These are phyloP conservation scores for Thymelicus lineola DNA, from an alignment of 2,888 invertebrate genomes.

Conservation along the genomic window DNA sequence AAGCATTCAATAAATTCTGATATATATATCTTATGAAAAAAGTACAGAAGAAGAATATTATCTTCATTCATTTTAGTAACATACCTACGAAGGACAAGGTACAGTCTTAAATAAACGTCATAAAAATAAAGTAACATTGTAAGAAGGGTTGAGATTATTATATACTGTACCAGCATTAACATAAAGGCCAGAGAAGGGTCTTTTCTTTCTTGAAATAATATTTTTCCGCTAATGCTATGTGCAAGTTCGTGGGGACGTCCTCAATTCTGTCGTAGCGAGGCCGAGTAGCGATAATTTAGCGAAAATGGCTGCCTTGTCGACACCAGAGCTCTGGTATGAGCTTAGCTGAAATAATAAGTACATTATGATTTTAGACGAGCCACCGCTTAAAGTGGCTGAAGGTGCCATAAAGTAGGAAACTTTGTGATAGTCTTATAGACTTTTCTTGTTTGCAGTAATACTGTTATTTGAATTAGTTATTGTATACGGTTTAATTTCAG, in stretches of 20 bases:
- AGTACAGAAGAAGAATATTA: no score
- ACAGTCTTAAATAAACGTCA: constrained; percentile 35
- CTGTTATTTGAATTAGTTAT: no score
- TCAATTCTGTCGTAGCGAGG: constrained; percentile 68
- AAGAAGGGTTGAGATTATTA: constrained; percentile 39
- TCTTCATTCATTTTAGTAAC: no score
- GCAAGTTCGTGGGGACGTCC: constrained; percentile 71
- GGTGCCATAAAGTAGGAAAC: constrained; percentile 66
- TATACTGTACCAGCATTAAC: constrained; percentile 36
- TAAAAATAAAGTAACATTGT: constrained; percentile 35
- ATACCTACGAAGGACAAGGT: constrained; percentile 22
- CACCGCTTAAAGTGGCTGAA: constrained; percentile 74
- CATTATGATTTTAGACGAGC: constrained; percentile 79
- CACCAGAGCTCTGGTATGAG: constrained; percentile 71
- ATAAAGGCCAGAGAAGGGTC: constrained; percentile 50
- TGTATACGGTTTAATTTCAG: no score
- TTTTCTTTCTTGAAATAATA: constrained; percentile 64
- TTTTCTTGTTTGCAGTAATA: no score
- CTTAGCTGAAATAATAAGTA: constrained; percentile 79
- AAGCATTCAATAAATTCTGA: no score
- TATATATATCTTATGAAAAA: no score
- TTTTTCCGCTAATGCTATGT: constrained; percentile 54
- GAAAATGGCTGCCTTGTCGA: constrained; percentile 81
- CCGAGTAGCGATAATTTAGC: constrained; percentile 81
- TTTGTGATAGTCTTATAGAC: constrained; percentile 30